Conservation (phyloP, 2,113 vertebrate genomes). For the Anhinga anhinga region DNA sequence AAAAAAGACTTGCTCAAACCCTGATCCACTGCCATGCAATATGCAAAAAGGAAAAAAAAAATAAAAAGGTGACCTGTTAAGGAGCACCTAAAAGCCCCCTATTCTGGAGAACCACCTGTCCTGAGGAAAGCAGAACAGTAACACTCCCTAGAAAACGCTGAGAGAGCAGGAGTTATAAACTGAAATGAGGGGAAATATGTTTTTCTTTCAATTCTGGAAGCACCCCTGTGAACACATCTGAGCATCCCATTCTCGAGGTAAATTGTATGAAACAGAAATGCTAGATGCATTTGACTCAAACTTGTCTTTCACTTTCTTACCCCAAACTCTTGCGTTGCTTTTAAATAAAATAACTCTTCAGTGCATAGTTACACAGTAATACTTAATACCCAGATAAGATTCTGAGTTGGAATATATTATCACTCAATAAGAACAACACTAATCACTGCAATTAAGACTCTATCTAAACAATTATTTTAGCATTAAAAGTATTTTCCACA, state of each 20-base stretch:
- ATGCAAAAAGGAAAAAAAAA: background rate
- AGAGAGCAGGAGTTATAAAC: background rate
- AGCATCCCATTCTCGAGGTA: background rate
- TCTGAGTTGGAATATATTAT: background rate
- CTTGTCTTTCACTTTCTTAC: background rate
- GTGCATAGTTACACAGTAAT: background rate
- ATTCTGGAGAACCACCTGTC: background rate
- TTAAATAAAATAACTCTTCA: background rate
- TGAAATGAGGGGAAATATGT: background rate
- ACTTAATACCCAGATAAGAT: background rate
- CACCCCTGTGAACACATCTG: accelerated
- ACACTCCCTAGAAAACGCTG: background rate
- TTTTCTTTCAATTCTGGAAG: background rate
- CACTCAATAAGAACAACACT: constrained; percentile 27
- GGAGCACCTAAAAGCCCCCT: background rate
- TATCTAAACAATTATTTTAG: constrained; percentile 54
- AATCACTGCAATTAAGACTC: constrained; percentile 35
- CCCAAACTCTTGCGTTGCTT: background rate
- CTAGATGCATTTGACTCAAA: background rate
- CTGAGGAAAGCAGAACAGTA: background rate
- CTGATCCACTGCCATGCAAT: background rate
- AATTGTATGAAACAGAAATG: background rate
- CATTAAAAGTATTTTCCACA: constrained; percentile 43
- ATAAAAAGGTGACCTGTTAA: background rate
- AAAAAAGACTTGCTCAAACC: background rate